Evolutionary conservation across 1,140 invertebrate genomes (phyloP).

Genomic region (Brachionus sp.): DNA sequence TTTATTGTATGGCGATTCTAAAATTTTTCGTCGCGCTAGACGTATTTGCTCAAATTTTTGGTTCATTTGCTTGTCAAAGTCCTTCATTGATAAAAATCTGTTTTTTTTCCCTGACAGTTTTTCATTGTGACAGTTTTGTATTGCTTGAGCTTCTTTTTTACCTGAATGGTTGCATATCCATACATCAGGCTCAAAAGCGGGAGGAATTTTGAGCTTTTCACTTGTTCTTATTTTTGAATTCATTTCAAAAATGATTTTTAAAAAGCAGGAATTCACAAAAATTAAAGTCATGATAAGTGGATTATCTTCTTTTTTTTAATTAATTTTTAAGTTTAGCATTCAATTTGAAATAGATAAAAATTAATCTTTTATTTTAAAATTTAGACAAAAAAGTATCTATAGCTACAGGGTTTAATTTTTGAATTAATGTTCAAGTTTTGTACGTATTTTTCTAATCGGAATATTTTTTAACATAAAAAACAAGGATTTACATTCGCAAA

Average conservation of each 20-base stretch:
- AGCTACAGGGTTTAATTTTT: not conserved
- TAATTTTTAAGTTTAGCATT: not conserved
- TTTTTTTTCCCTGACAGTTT: not conserved
- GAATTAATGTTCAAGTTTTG: not conserved
- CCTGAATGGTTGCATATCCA: slow-evolving; percentile 21
- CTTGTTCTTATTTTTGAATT: not conserved
- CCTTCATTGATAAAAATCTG: not conserved
- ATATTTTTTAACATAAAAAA: not conserved
- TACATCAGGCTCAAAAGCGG: slow-evolving; percentile 3
- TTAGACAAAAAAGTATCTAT: not conserved
- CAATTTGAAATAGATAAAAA: not conserved
- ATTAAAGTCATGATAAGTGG: not conserved
- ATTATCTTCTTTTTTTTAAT: not conserved
- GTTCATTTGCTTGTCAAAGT: slow-evolving; percentile 18
- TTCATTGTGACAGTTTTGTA: not conserved
- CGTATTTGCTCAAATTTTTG: not conserved
- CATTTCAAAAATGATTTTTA: not conserved
- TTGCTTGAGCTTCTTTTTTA: not conserved
- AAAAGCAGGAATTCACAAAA: not conserved
- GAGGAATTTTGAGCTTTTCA: not conserved
- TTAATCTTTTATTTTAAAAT: not conserved
- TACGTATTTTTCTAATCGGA: not conserved
- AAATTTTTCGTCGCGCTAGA: not conserved
- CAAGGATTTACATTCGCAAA: slow-evolving; percentile 19
- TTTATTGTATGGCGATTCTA: not conserved